Conservation (phyloP, 2,888 invertebrate species). For the Athetis lepigone region DNA sequence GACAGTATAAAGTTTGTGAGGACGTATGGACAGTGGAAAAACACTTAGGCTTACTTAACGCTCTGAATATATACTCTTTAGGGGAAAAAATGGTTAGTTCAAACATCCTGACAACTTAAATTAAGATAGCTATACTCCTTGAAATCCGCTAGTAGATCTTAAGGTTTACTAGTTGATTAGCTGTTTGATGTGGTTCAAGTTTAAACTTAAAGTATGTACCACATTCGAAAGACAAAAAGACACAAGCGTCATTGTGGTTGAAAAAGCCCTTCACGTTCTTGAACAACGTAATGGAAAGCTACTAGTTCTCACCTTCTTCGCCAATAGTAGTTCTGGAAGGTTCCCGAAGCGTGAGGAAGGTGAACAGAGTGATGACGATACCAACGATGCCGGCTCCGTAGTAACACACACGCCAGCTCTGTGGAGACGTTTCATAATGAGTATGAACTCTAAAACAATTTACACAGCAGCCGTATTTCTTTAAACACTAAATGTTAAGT, state of each 20-base stretch:
- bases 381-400: slow-evolving; percentile 95
- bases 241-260: too few relatives aligned
- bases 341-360: slow-evolving; percentile 94
- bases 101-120: neutral
- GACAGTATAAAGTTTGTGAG: neutral
- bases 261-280: too few relatives aligned
- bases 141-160: neutral
- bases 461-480: neutral
- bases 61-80: neutral
- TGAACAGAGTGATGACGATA: slow-evolving; percentile 92
- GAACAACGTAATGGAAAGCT: neutral
- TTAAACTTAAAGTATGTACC: too few relatives aligned
- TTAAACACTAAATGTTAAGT: neutral
- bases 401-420: slow-evolving; percentile 96
- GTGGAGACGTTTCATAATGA: slow-evolving; percentile 17
- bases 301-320: slow-evolving; percentile 89
- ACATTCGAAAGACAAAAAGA: too few relatives aligned
- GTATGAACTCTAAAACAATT: neutral
- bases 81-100: neutral
- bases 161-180: too few relatives aligned
- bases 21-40: too few relatives aligned
- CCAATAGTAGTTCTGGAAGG: slow-evolving; percentile 94
- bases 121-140: neutral
- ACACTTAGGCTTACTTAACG: neutral
- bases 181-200: too few relatives aligned